These are phyloP conservation scores for Conopomorpha cramerella DNA, from an alignment of 1,140 invertebrate genomes.

Conservation along the genomic window DNA sequence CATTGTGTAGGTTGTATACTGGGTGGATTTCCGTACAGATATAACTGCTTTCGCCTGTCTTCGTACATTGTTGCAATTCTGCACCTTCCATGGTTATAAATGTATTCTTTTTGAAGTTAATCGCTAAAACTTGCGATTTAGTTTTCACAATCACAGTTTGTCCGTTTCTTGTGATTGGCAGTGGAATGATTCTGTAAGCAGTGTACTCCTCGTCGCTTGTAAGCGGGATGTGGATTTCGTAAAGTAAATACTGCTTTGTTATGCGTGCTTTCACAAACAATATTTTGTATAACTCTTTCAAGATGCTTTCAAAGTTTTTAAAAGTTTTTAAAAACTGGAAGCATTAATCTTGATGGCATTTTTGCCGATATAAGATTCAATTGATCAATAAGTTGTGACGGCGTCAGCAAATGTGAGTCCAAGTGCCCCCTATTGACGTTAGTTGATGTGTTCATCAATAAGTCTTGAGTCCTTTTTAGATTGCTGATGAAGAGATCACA, in stretches of 20 bases:
- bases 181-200: neutral
- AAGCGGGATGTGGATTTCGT: conserved; percentile 1
- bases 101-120: neutral
- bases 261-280: conserved; percentile 2
- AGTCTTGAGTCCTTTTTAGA: neutral
- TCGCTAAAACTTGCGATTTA: neutral
- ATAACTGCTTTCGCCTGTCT: neutral
- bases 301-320: neutral
- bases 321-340: neutral
- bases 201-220: conserved; percentile 2
- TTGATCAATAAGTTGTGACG: neutral
- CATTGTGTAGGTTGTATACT: neutral
- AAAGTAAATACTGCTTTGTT: neutral
- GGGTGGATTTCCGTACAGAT: neutral
- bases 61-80: neutral
- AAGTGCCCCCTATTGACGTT: conserved; percentile 1
- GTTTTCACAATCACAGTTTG: too few relatives aligned
- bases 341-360: neutral
- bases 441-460: neutral
- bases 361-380: neutral
- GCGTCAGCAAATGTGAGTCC: neutral
- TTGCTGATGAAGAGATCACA: neutral
- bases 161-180: neutral
- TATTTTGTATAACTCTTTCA: conserved; percentile 1
- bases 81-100: neutral